These are phyloP conservation scores for Pteruthius melanotis DNA, from an alignment of 2,113 vertebrate genomes.

Conservation along the genomic window DNA sequence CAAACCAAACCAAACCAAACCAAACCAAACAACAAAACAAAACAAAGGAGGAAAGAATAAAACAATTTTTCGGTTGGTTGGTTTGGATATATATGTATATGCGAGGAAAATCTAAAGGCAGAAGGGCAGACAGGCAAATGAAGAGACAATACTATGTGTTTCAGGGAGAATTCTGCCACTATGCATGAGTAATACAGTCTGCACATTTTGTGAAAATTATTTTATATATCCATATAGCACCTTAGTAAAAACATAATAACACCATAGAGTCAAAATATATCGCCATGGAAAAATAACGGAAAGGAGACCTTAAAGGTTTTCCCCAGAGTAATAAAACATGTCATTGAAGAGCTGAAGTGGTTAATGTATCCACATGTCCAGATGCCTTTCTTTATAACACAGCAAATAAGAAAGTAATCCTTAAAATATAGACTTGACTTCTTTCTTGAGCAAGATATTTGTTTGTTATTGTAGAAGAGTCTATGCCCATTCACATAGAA, in stretches of 20 bases:
- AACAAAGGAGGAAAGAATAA: not conserved
- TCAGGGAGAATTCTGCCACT: not conserved
- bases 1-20: not conserved
- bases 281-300: not conserved
- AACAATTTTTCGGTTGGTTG: not conserved
- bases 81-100: not conserved
- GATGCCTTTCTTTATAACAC: not conserved
- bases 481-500: not conserved
- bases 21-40: too few species aligned
- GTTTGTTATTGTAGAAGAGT: not conserved
- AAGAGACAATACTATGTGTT: not conserved
- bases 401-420: not conserved
- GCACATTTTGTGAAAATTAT: not conserved
- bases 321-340: not conserved
- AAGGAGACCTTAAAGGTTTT: not conserved
- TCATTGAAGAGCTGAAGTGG: not conserved
- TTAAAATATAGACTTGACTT: not conserved
- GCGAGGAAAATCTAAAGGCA: not conserved
- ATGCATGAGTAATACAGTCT: not conserved
- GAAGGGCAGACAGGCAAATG: not conserved
- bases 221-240: not conserved
- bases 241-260: not conserved
- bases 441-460: not conserved
- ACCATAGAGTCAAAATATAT: not conserved
- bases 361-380: not conserved